Conservation (phyloP, 2,113 vertebrate species). For the Oryzias curvinotus region DNA sequence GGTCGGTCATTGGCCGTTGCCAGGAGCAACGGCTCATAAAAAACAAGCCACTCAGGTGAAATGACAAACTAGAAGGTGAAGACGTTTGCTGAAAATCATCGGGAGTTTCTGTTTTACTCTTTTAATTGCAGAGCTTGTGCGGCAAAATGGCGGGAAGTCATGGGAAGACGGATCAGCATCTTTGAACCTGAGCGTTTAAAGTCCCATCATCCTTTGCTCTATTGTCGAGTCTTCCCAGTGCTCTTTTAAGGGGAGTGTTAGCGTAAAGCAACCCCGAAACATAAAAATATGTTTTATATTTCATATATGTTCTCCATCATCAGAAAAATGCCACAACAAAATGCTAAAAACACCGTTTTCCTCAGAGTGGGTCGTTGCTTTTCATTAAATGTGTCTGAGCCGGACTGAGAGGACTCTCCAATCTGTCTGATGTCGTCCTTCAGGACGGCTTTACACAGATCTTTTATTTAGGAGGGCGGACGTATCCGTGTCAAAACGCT, state of each 20-base stretch:
- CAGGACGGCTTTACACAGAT: not conserved
- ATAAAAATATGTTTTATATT: too few species aligned
- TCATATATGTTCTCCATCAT: too few species aligned
- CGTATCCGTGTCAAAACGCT: not conserved
- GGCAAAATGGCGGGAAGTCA: not conserved
- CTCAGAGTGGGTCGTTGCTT: too few species aligned
- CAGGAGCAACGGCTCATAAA: not conserved
- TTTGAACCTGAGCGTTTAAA: not conserved
- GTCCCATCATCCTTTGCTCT: too few species aligned
- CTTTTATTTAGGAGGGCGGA: not conserved
- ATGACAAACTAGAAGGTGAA: conserved; percentile 10
- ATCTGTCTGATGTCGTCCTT: too few species aligned
- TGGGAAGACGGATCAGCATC: conserved; percentile 2
- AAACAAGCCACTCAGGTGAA: not conserved
- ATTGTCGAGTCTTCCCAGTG: too few species aligned
- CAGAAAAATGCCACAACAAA: too few species aligned
- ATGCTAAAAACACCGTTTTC: too few species aligned
- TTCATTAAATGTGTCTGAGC: too few species aligned
- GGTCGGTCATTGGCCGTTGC: not conserved
- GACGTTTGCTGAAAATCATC: conserved; percentile 13
- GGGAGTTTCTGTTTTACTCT: not conserved
- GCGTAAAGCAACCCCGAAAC: too few species aligned
- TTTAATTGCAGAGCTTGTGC: conserved; percentile 25
- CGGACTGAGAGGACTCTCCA: too few species aligned
- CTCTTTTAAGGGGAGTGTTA: too few species aligned